These are phyloP conservation scores for Sigmodon hispidus DNA, from an alignment of 2,113 vertebrate genomes.

Conservation along the genomic window DNA sequence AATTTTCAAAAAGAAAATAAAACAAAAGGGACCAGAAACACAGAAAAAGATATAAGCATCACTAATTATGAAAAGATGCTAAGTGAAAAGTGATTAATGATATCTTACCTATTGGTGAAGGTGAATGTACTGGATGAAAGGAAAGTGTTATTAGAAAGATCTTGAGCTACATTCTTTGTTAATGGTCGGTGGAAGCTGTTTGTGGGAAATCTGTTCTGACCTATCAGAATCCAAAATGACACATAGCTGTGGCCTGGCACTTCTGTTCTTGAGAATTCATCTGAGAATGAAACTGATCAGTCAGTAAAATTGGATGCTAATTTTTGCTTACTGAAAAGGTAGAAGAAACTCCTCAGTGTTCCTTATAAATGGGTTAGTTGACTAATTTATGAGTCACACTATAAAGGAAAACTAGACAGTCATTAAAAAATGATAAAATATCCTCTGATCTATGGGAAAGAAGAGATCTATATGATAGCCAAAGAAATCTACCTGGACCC, in stretches of 20 bases:
- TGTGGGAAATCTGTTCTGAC: neutral
- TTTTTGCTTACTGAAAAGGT: conserved; percentile 50
- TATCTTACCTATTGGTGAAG: neutral
- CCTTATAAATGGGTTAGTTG: neutral
- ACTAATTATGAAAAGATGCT: neutral
- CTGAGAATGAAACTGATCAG: neutral
- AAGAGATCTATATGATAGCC: neutral
- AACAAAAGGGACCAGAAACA: neutral
- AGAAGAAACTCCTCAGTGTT: neutral
- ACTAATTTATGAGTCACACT: neutral
- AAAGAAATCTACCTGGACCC: neutral
- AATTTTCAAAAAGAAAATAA: neutral
- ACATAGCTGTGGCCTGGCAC: neutral
- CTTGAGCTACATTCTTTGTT: neutral
- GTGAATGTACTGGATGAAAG: neutral
- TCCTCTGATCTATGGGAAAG: neutral
- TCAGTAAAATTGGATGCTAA: neutral
- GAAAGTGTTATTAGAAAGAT: neutral
- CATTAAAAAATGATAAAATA: neutral
- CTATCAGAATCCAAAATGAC: neutral
- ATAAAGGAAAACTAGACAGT: neutral
- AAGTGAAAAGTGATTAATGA: neutral
- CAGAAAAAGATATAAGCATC: neutral
- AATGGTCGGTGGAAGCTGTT: neutral
- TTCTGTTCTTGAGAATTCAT: neutral